These are phyloP conservation scores for Lycocorax pyrrhopterus DNA, from an alignment of 2,113 vertebrate species.

Conservation along the genomic window DNA sequence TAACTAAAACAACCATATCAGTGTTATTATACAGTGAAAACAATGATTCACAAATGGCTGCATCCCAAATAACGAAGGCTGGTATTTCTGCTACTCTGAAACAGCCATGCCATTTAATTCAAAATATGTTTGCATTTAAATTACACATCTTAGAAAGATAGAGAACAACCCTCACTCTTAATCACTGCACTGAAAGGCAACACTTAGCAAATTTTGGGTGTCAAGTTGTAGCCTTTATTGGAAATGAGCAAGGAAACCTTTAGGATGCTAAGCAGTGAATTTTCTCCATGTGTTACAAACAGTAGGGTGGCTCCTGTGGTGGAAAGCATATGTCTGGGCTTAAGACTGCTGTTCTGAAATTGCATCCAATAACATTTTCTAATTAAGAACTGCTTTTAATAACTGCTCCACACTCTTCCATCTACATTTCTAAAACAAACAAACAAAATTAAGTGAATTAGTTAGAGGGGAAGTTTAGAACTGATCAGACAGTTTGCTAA, in stretches of 20 bases:
- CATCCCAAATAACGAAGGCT: background rate
- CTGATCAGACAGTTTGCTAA: background rate
- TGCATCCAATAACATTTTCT: background rate
- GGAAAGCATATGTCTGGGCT: slow-evolving; percentile 25
- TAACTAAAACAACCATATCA: background rate
- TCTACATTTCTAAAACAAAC: background rate
- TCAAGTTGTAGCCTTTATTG: slow-evolving; percentile 8
- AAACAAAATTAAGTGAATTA: background rate
- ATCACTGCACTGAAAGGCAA: background rate
- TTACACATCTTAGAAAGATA: background rate
- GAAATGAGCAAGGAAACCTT: slow-evolving; percentile 9
- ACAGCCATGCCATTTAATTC: background rate
- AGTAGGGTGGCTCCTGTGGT: background rate
- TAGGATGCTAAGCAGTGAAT: slow-evolving; percentile 29
- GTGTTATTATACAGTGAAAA: background rate
- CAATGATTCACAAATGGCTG: background rate
- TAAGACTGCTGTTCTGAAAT: slow-evolving; percentile 37
- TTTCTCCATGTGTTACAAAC: slow-evolving; percentile 32
- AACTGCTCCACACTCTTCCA: background rate
- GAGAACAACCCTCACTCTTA: accelerated
- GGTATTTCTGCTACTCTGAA: background rate
- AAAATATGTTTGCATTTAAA: background rate
- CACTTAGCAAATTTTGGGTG: background rate
- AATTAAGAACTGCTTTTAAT: slow-evolving; percentile 7
- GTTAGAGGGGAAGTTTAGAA: background rate